Evolutionary conservation across 1,140 invertebrate species (phyloP), one percentile per base, ranked within the genome.

Genomic region (Saccostrea glomerata): DNA sequence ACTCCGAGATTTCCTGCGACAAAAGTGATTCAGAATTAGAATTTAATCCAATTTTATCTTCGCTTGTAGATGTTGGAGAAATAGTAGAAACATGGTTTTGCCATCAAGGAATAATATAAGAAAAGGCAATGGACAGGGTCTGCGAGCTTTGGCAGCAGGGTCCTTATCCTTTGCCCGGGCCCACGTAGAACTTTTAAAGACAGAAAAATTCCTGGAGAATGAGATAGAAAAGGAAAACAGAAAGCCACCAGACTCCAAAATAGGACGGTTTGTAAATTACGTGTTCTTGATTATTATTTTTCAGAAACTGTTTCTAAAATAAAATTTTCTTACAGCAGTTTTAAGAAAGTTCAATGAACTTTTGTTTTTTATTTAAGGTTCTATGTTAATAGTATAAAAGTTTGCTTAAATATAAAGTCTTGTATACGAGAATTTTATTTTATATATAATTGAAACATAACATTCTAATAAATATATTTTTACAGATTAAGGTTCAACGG

Each of bases 401-500:
- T 6, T 58, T 15, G 15, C 58, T 60, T 20, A 60, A 60, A 60
- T 20, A 60, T 60, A 17, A 17, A 60, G n/a, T 7, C 47, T 47
- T 47, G 0, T 6, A 47, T 9, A 47, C 47, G 2, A 47, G 47
- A 47, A 47, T 9, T 47, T 47, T 7, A 47, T 47, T 47, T 47
- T 2, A 47, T 6, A 47, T 9, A 47, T 47, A 9, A 47, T 3
- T 47, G 47, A 47, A 1, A 47, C 47, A 9, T 47, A 7, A 5
- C 2, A 47, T 47, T 47, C 6, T 47, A 47, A 7, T 47, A 47
- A 86, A 12, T 84, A 83, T 13, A 58, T 40, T 55, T 87, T 82
- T 85, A 17, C 89, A 93, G 92, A 70, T 36, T 91, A 2, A 90
- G 91, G 23, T 91, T 87, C 1, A 70, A 85, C 1, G 90, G 92